phyloP scores from a whole-genome alignment of 1,140 invertebrate species.

The Caerostris darwini region DNA sequence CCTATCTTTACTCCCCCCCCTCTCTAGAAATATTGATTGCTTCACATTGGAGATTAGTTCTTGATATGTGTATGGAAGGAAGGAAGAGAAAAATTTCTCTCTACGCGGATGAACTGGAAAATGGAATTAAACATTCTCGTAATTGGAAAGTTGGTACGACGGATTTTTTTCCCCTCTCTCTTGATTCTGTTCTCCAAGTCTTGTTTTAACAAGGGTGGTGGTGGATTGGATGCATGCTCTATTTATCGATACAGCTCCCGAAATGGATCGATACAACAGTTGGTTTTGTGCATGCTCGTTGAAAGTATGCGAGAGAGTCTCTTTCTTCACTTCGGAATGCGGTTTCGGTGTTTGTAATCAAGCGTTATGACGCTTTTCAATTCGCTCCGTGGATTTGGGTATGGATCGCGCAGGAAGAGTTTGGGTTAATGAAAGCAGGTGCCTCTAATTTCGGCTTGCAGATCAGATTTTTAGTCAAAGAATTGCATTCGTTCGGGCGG shows the following conservation, averaged over 20 bases:
- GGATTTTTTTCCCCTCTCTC: background rate
- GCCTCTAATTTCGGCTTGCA: background rate
- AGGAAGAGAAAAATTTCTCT: constrained; percentile 67
- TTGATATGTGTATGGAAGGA: constrained; percentile 62
- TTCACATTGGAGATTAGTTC: constrained; percentile 76
- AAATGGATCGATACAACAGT: constrained; percentile 72
- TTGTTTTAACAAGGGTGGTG: constrained; percentile 70
- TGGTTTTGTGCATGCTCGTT: constrained; percentile 27
- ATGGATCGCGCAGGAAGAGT: background rate
- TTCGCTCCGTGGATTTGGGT: background rate
- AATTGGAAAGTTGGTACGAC: constrained; percentile 75
- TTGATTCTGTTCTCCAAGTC: constrained; percentile 26
- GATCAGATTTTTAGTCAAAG: background rate
- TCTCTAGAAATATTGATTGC: constrained; percentile 69
- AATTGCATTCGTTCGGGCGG: background rate
- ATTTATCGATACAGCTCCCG: constrained; percentile 66
- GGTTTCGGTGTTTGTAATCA: background rate
- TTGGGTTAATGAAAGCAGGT: constrained; percentile 13
- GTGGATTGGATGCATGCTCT: background rate
- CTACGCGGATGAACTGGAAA: constrained; percentile 77
- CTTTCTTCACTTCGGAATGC: background rate
- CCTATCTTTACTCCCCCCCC: background rate
- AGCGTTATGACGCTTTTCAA: constrained; percentile 1
- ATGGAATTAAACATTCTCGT: constrained; percentile 78
- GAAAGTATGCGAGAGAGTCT: constrained; percentile 30